Evolutionary conservation across 2,113 vertebrate genomes (phyloP), one percentile per base, ranked within the genome.

Genomic region (Sterrhoptilus dennistouni): DNA sequence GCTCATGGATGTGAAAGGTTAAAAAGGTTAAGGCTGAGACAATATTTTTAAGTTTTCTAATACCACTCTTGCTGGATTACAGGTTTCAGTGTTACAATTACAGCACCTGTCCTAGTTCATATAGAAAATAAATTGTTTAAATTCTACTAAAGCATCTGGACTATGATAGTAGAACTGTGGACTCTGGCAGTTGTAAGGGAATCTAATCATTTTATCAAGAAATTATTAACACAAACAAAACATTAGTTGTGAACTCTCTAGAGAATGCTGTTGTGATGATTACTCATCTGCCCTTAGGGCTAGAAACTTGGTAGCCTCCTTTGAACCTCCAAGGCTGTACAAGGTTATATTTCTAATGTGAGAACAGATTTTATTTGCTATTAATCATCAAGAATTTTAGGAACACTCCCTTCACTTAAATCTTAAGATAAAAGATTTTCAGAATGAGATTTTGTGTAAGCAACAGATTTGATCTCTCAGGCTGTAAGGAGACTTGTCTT

Each of bases 361-460:
- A 92, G 71, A 90, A 64, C 31, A 89, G 64, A 69, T 93, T 82
- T 74, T 68, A 47, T 89, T 92, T 96, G 59, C 45, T 86, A 16
- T 36, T 79, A 78, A 68, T 75, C 40, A 57, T 82, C 40, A 82
- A 68, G 57, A 86, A 44, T 47, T 82, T 80, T 83, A 83, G 25
- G 66, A 81, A 84, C 0, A 0, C 54, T 82, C 50, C 57, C 53
- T 79, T 49, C 28, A 35, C 69, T 69, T 81, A 77, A 88, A 64
- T 65, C 68, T 68, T 79, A 81, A 77, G 53, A 93, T 81, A 81
- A 52, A 96, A 89, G 35, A 83, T 77, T 87, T 71, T 87, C 28
- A 93, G 35, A 45, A 68, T 87, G n/a, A 91, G 42, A 52, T 87
- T 95, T 80, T 80, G 17, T 76, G 14, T 76, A 80, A 88, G 82